Evolutionary conservation across 2,888 invertebrate species (phyloP).

Genomic region (Troides oblongomaculatus): DNA sequence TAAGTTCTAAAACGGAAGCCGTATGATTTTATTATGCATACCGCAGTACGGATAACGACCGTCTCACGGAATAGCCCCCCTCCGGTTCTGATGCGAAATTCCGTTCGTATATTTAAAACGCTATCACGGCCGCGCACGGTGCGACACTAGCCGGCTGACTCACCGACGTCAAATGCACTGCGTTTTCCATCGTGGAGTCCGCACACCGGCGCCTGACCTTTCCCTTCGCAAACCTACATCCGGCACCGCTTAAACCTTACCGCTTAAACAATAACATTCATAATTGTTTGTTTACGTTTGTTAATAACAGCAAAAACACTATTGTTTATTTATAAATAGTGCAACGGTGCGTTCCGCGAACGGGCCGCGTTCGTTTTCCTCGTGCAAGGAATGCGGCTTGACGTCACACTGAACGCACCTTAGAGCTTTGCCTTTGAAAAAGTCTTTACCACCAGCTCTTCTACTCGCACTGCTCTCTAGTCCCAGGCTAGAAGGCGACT

Average conservation of each 20-base stretch:
- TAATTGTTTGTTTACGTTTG: conserved; percentile 29
- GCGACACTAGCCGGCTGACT: conserved; percentile 58
- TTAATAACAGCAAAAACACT: conserved; percentile 33
- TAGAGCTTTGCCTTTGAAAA: conserved; percentile 32
- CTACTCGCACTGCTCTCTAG: too few species aligned
- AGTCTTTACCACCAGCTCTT: too few species aligned
- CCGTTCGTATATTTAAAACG: conserved; percentile 39
- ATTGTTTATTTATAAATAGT: conserved; percentile 64
- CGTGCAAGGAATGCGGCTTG: conserved; percentile 67
- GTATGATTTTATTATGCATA: conserved; percentile 13
- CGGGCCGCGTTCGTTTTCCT: conserved; percentile 68
- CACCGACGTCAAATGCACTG: conserved; percentile 53
- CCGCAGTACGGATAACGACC: conserved; percentile 18
- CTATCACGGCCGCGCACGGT: conserved; percentile 58
- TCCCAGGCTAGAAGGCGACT: too few species aligned
- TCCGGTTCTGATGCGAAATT: conserved; percentile 32
- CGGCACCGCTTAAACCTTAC: conserved; percentile 35
- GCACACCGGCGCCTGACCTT: conserved; percentile 35
- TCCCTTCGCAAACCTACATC: not conserved
- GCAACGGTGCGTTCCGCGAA: conserved; percentile 67
- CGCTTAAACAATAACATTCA: conserved; percentile 32
- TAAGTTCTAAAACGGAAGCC: conserved; percentile 19
- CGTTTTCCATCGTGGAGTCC: conserved; percentile 66
- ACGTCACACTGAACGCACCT: conserved; percentile 62
- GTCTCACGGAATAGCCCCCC: conserved; percentile 27